Conservation (phyloP, 2,113 vertebrate genomes). For the Gadus macrocephalus region DNA sequence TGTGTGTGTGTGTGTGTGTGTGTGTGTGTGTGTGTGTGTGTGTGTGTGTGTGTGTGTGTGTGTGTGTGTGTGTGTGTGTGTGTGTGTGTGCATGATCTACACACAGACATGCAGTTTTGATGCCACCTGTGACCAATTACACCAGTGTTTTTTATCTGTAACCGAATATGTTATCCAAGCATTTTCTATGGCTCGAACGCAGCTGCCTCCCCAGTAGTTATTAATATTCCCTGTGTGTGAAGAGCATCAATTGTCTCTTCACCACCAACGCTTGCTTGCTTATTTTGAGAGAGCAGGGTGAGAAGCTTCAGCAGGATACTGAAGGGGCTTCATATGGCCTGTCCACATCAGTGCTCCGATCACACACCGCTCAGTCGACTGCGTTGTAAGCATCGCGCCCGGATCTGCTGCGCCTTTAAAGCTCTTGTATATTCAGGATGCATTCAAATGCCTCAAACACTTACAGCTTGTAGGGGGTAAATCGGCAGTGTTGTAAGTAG, state of each 20-base stretch:
- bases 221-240: no score
- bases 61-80: background rate
- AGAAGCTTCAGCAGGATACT: constrained; percentile 8
- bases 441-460: constrained; percentile 34
- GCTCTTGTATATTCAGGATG: constrained; percentile 25
- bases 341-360: constrained; percentile 16
- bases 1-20: no score
- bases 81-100: background rate
- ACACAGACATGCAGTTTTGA: background rate
- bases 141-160: background rate
- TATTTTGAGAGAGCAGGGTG: constrained; percentile 25
- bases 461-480: constrained; percentile 37
- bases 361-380: constrained; percentile 18
- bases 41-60: constrained; percentile 1
- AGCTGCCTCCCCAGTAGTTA: background rate
- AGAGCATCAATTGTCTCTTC: constrained; percentile 1
- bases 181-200: background rate
- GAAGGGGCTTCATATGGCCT: constrained; percentile 10
- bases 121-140: constrained; percentile 7
- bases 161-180: background rate
- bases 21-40: background rate
- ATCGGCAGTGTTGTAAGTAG: constrained; percentile 37
- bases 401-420: background rate
- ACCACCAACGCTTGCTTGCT: constrained; percentile 2
- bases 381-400: background rate